These are phyloP conservation scores for Coenonympha arcania DNA, from an alignment of 2,888 invertebrate genomes.

Conservation along the genomic window DNA sequence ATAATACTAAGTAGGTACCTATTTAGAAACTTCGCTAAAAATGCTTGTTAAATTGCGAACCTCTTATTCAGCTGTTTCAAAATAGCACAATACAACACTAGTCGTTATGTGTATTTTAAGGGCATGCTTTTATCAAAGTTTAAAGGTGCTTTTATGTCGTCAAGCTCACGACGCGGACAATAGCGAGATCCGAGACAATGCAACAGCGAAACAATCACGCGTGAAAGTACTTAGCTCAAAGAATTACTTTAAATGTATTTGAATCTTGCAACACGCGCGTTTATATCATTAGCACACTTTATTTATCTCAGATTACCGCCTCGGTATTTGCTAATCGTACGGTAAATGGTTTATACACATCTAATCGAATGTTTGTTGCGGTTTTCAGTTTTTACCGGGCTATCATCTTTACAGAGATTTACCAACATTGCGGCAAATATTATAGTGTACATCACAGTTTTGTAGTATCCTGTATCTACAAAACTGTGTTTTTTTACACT, in stretches of 20 bases:
- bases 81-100: constrained; percentile 1
- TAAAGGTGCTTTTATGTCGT: too few species aligned
- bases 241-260: constrained; percentile 15
- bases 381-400: not conserved
- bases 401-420: not conserved
- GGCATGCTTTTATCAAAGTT: constrained; percentile 15
- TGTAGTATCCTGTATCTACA: too few species aligned
- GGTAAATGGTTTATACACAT: not conserved
- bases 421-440: too few species aligned
- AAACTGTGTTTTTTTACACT: too few species aligned
- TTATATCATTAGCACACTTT: constrained; percentile 10
- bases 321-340: constrained; percentile 1
- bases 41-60: too few species aligned
- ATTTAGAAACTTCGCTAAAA: too few species aligned
- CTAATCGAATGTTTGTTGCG: not conserved
- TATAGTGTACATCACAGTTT: too few species aligned
- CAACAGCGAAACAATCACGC: constrained; percentile 17
- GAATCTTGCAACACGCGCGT: constrained; percentile 15
- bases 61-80: too few species aligned
- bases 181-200: constrained; percentile 19
- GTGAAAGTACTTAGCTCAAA: constrained; percentile 10
- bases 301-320: constrained; percentile 13
- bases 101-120: constrained; percentile 4
- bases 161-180: constrained; percentile 16
- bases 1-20: too few species aligned